Conservation (phyloP, 1,140 invertebrate genomes). For the Akabosia matsudoensis region DNA sequence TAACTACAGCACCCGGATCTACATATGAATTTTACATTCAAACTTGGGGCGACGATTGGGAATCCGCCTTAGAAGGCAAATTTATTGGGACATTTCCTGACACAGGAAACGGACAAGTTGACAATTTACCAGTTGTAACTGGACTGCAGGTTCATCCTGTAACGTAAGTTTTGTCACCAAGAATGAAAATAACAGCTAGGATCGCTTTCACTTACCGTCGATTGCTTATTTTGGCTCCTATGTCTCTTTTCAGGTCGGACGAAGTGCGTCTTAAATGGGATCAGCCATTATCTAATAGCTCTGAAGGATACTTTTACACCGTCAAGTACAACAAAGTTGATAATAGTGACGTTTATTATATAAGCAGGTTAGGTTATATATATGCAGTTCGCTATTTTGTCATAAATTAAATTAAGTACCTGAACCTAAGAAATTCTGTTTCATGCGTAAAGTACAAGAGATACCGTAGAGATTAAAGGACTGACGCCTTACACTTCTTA, state of each 20-base stretch:
- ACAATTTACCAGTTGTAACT: background rate
- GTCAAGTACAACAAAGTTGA: constrained; percentile 44
- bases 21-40: constrained; percentile 13
- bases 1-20: background rate
- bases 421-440: too few species aligned
- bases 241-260: constrained; percentile 14
- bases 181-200: too few species aligned
- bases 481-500: constrained; percentile 38
- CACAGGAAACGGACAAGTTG: background rate
- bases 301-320: constrained; percentile 30
- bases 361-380: constrained; percentile 35
- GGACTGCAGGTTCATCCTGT: background rate
- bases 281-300: constrained; percentile 23
- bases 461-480: constrained; percentile 37
- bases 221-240: background rate
- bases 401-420: background rate
- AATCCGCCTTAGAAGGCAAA: background rate
- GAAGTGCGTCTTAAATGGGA: constrained; percentile 38
- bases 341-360: constrained; percentile 25
- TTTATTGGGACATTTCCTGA: constrained; percentile 10
- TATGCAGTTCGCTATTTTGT: too few species aligned
- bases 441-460: constrained; percentile 30
- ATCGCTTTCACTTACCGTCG: background rate
- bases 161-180: background rate
- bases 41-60: constrained; percentile 8